Base-by-base conservation (phyloP, 2,797 vertebrate genomes). In the Sebastes iracundus region DNA sequence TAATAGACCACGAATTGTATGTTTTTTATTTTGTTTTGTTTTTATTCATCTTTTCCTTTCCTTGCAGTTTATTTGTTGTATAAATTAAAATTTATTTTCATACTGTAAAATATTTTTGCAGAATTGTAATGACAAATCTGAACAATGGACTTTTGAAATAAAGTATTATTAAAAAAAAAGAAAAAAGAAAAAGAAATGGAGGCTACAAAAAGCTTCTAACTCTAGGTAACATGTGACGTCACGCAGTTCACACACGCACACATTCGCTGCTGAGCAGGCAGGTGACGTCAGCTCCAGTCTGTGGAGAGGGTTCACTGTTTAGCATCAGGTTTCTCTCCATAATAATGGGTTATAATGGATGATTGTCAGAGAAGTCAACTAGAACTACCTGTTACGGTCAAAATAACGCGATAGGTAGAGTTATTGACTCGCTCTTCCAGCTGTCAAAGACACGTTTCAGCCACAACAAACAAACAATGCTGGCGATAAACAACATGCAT, bases 231-330 rank as follows among this genome's bases (percentile, higher is more conserved):
- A 12, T 83, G 78, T 83, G 78, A 78, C 76, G 88, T 88, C 85
- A 87, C 28, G 3, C 2, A 2, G 18, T 6, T 13, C 14, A 16
- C 13, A 10, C 46, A 18, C 63, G 38, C 77, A 30, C 71, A 49
- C 28, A 6, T 32, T 16, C 14, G 49, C 68, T 74, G 76, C 68
- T 74, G 74, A 75, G 56, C 53, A 72, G 67, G 38, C 64, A 81
- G 77, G 77, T 91, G 90, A 90, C 91, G 89, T 90, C 86, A 88
- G 18, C 27, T 14, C 42, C 7, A 38, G n/a, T 49, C 65, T 58
- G 35, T 38, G 35, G 12, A 2, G 27, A 10, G 28, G 65, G 11
- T 30, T 22, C 30, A 25, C 9, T 32, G 64, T 62, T 76, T 2
- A 63, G 23, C 16, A 0, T 67, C 6, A 30, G 22, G 14, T 2